Conservation (phyloP, 1,140 invertebrate species). For the Atta cephalotes region DNA sequence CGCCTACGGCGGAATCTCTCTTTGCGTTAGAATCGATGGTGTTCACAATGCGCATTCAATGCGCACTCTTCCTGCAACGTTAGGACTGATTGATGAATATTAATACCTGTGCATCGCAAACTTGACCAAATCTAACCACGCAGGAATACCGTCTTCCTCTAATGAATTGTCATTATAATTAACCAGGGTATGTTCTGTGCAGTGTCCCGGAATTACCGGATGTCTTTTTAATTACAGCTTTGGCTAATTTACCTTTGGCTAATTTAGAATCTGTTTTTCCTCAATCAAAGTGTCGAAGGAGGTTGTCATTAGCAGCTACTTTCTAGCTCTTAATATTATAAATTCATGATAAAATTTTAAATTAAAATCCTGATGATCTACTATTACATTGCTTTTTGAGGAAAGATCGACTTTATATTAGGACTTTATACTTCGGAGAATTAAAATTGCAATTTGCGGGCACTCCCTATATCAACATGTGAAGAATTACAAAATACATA, state of each 20-base stretch:
- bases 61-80: not conserved
- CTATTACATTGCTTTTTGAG: not conserved
- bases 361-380: not conserved
- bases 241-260: not conserved
- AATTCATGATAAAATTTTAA: not conserved
- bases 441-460: not conserved
- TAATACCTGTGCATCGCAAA: conserved; percentile 2
- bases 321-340: not conserved
- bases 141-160: not conserved
- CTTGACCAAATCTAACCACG: conserved; percentile 11
- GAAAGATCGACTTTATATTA: not conserved
- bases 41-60: conserved; percentile 27
- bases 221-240: conserved; percentile 12
- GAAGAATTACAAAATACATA: not conserved
- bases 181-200: not conserved
- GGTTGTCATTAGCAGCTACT: not conserved
- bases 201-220: not conserved
- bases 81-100: conserved; percentile 28
- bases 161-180: conserved; percentile 27
- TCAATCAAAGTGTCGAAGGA: conserved; percentile 3
- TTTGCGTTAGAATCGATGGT: not conserved
- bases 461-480: not conserved
- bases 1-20: conserved; percentile 38
- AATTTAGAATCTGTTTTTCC: not conserved
- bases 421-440: not conserved